phyloP scores from a whole-genome alignment of 1,140 invertebrate genomes.

The Bursaphelenchus mucronatus region DNA sequence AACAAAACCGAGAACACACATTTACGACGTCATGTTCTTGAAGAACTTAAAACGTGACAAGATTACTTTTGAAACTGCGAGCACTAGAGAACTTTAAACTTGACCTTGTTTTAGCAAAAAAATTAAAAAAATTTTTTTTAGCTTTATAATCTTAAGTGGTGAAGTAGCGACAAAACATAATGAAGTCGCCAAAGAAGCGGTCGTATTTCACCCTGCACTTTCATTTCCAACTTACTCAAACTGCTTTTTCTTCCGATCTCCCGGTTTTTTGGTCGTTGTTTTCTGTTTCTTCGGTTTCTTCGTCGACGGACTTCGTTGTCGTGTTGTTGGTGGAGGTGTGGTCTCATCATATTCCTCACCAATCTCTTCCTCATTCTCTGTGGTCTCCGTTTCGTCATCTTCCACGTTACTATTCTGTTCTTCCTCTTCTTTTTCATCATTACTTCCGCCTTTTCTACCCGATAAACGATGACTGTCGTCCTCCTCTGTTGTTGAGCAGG shows the following conservation, averaged over 20 bases:
- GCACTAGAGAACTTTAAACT: no score
- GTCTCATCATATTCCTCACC: neutral
- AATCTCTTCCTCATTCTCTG: constrained; percentile 23
- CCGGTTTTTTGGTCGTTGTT: constrained; percentile 13
- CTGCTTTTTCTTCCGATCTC: neutral
- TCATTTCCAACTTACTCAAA: no score
- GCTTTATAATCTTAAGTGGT: no score
- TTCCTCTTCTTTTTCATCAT: constrained; percentile 31
- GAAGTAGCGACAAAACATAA: no score
- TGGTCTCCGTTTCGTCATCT: constrained; percentile 14
- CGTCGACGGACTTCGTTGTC: neutral
- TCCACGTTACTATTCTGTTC: constrained; percentile 14
- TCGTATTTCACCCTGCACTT: no score
- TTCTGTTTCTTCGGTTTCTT: constrained; percentile 20
- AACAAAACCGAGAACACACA: no score
- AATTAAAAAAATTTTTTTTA: no score
- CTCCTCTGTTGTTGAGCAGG: constrained; percentile 32
- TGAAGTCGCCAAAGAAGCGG: no score
- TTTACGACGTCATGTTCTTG: no score
- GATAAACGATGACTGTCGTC: constrained; percentile 9
- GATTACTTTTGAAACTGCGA: no score
- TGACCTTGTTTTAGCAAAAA: no score
- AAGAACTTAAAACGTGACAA: no score
- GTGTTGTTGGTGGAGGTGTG: neutral
- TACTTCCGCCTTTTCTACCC: constrained; percentile 23